These are phyloP conservation scores for Anthonomus grandis DNA, from an alignment of 1,140 invertebrate species.

Conservation along the genomic window DNA sequence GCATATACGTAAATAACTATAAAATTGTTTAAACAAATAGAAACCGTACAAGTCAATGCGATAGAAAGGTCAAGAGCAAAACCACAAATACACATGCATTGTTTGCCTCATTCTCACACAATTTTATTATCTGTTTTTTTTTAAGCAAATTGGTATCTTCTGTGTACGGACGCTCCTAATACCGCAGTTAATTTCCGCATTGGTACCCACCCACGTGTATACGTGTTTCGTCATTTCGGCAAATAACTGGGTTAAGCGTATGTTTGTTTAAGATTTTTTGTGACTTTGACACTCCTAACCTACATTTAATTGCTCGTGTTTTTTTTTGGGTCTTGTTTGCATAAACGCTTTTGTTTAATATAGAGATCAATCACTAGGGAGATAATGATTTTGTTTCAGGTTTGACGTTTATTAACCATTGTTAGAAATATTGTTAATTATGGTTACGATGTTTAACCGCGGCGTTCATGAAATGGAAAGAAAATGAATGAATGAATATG, in stretches of 20 bases:
- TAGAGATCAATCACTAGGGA: too few relatives aligned
- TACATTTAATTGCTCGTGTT: not conserved
- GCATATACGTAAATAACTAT: not conserved
- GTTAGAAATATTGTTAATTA: too few relatives aligned
- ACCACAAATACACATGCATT: too few relatives aligned
- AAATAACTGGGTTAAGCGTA: not conserved
- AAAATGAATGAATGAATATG: too few relatives aligned
- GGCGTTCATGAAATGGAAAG: too few relatives aligned
- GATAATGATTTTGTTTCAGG: too few relatives aligned
- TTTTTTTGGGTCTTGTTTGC: too few relatives aligned
- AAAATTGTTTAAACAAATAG: constrained; percentile 1
- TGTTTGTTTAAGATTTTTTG: not conserved
- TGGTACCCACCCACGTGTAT: not conserved
- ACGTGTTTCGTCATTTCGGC: constrained; percentile 4
- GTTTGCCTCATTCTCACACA: too few relatives aligned
- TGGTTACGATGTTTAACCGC: too few relatives aligned
- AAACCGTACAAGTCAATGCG: not conserved
- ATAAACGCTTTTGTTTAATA: too few relatives aligned
- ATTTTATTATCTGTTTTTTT: not conserved
- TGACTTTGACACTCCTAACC: not conserved
- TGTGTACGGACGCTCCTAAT: not conserved
- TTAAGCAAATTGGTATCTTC: not conserved
- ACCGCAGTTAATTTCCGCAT: not conserved
- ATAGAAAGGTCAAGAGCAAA: constrained; percentile 1
- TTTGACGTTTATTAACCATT: too few relatives aligned